Percentiles rank a stretch among this genome's conserved stretches.
Conservation (phyloP, 2,797 vertebrate species). For the Sparidentex hasta region DNA sequence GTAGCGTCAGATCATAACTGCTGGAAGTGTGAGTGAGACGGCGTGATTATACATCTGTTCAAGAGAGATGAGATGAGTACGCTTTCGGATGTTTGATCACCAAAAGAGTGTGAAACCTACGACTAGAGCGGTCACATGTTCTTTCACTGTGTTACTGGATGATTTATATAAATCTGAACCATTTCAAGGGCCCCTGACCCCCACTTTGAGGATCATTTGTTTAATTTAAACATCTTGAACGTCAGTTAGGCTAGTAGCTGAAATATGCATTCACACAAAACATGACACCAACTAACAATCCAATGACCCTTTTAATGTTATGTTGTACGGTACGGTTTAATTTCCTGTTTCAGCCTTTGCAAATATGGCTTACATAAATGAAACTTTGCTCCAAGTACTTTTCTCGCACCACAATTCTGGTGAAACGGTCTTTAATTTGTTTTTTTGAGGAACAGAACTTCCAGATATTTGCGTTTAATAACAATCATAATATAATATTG, state of each 20-base stretch:
- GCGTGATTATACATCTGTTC: background rate
- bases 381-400: background rate
- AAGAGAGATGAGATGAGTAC: background rate
- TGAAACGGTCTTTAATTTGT: background rate
- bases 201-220: background rate
- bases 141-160: no score
- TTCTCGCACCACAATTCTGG: background rate
- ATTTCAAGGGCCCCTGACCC: no score
- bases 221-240: background rate
- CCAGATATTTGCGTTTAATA: background rate
- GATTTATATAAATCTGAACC: no score
- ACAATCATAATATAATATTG: background rate
- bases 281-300: background rate
- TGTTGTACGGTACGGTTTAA: conserved; percentile 13
- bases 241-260: background rate
- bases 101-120: no score
- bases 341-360: conserved; percentile 15
- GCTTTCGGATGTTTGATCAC: no score
- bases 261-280: background rate
- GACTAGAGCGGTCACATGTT: no score
- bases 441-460: background rate
- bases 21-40: background rate
- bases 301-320: background rate
- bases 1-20: background rate
- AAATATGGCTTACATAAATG: conserved; percentile 16